These are phyloP conservation scores for Passer montanus DNA, from an alignment of 2,113 vertebrate species.

Conservation along the genomic window DNA sequence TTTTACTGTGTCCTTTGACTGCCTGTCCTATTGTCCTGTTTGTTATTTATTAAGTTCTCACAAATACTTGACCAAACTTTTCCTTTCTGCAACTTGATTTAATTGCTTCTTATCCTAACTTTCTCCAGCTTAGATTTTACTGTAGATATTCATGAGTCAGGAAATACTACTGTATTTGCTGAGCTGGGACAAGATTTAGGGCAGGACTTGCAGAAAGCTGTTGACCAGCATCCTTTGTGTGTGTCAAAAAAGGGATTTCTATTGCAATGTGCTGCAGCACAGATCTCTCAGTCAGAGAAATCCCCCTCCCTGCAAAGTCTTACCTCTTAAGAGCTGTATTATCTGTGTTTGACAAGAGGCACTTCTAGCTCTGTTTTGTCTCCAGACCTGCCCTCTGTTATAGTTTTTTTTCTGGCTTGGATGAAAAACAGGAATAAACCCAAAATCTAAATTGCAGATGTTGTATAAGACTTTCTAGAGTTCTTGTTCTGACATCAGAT, in stretches of 20 bases:
- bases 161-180: background rate
- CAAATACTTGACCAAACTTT: background rate
- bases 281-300: background rate
- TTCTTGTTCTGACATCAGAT: background rate
- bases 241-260: background rate
- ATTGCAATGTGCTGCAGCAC: background rate
- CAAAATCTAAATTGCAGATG: background rate
- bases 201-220: background rate
- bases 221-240: background rate
- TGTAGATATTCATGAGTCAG: background rate
- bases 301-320: background rate
- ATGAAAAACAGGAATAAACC: background rate
- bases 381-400: background rate
- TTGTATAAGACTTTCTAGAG: background rate
- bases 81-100: background rate
- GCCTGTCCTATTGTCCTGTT: background rate
- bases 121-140: background rate
- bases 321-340: background rate
- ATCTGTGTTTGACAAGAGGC: background rate
- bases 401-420: background rate
- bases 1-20: slow-evolving; percentile 21
- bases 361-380: background rate
- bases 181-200: background rate
- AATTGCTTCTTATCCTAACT: background rate
- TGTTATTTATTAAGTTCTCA: slow-evolving; percentile 19